Evolutionary conservation across 2,797 vertebrate species (phyloP).

Genomic region (Apogon talboti): DNA sequence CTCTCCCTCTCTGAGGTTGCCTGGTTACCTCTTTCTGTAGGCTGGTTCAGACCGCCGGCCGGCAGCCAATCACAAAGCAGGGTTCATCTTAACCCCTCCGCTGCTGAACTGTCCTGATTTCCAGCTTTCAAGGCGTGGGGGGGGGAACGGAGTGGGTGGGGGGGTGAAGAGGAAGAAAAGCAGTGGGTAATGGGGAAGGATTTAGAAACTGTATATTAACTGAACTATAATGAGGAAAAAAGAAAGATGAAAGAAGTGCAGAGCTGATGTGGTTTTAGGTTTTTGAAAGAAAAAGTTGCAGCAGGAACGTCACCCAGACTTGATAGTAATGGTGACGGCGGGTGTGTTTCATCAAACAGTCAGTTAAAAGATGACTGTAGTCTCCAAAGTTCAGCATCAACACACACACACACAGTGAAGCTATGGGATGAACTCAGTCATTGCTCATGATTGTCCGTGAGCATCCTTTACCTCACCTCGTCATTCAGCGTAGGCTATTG

Average conservation of each 20-base stretch:
- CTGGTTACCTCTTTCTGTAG: slow-evolving; percentile 85
- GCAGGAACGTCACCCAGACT: no score
- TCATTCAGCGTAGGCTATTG: slow-evolving; percentile 57
- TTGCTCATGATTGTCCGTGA: slow-evolving; percentile 32
- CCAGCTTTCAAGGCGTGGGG: slow-evolving; percentile 73
- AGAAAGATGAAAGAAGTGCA: slow-evolving; percentile 40
- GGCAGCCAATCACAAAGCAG: slow-evolving; percentile 83
- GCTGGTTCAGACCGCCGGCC: slow-evolving; percentile 81
- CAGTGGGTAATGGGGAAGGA: slow-evolving; percentile 34
- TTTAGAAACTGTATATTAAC: slow-evolving; percentile 53
- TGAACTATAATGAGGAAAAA: slow-evolving; percentile 46
- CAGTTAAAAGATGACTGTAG: slow-evolving; percentile 20
- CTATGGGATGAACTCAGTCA: not conserved
- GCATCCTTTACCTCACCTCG: slow-evolving; percentile 24
- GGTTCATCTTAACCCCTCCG: slow-evolving; percentile 82
- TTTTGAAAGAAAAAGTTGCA: slow-evolving; percentile 36
- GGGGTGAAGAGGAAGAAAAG: slow-evolving; percentile 1
- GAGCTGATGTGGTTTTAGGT: slow-evolving; percentile 22
- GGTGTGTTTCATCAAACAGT: slow-evolving; percentile 5
- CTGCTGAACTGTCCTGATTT: slow-evolving; percentile 84
- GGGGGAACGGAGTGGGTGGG: no score
- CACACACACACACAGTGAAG: slow-evolving; percentile 23
- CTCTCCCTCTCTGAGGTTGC: slow-evolving; percentile 79
- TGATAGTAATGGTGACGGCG: not conserved
- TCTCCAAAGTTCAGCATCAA: slow-evolving; percentile 24